Evolutionary conservation across 1,140 invertebrate genomes (phyloP).

Genomic region (Sipha flava): DNA sequence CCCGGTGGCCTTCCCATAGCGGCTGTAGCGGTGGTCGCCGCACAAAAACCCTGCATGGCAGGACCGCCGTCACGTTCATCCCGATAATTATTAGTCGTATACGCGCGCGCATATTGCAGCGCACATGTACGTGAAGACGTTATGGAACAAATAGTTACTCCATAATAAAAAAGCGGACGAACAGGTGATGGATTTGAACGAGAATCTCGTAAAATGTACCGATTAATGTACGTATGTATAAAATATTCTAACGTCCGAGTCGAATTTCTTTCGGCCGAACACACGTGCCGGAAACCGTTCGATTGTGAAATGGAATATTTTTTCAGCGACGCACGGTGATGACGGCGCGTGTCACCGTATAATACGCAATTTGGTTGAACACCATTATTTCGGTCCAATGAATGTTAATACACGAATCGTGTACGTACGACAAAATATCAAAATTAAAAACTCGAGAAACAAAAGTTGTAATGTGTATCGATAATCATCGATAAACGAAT

Average conservation of each 20-base stretch:
- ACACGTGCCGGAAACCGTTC: constrained; percentile 14
- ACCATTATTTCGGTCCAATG: not conserved
- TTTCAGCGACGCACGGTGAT: not conserved
- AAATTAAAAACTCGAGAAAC: not conserved
- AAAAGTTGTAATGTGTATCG: too few relatives aligned
- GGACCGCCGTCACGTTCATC: not conserved
- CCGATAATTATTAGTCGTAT: not conserved
- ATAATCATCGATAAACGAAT: too few relatives aligned
- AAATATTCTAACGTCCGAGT: too few relatives aligned
- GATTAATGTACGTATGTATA: too few relatives aligned
- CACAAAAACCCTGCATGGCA: not conserved
- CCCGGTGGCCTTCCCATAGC: not conserved
- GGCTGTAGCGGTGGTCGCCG: not conserved
- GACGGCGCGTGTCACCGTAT: not conserved
- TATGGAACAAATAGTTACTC: too few relatives aligned
- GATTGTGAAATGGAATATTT: not conserved
- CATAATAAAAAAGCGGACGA: too few relatives aligned
- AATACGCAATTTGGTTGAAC: not conserved
- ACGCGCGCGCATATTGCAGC: too few relatives aligned
- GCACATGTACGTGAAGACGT: too few relatives aligned
- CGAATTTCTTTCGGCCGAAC: not conserved
- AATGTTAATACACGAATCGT: not conserved
- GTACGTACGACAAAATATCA: not conserved
- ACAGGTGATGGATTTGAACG: too few relatives aligned
- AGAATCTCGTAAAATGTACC: too few relatives aligned